Evolutionary conservation across 2,113 vertebrate species (phyloP), one percentile per base, ranked within the genome.

Genomic region (Podilymbus podiceps): DNA sequence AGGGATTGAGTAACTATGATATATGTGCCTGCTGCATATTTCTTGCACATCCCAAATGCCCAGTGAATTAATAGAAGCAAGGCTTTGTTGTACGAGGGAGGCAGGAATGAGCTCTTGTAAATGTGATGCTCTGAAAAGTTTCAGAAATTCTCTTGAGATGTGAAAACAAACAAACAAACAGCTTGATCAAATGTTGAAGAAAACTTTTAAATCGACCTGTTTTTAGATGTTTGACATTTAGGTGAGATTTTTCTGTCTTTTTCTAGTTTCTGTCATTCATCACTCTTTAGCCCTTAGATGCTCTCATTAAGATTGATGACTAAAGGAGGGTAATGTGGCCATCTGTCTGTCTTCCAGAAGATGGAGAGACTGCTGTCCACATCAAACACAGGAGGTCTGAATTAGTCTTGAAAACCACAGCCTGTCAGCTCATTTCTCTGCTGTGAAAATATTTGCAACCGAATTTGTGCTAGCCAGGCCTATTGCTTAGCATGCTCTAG

Each of bases 161-260:
- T 23, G 67, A 33, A 85, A 59, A 44, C 40, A 80, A 75, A 33
- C 5, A 52, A 52, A 58, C 5, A 46, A 53, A 46, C 25, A n/a
- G 18, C 44, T 58, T 59, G 22, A 25, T 58, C 11, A 33, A 33
- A 4, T 22, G 21, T 56, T 88, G 60, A 75, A 89, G 50, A 89
- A 85, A 62, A 23, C 12, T 44, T 80, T 20, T 84, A 50, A 59
- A 46, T n/a, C 0, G 0, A 12, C 28, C 6, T 1, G 1, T 2
- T 1, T 46, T 62, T 19, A 84, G 71, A 67, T 19, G 15, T 63
- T 85, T 72, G 71, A 27, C 19, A 22, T 40, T 15, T 67, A 6
- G 21, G 38, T 76, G 40, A 35, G 53, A 30, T 68, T 91, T 76
- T 93, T 76, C 47, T 88, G 23, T 22, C 35, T 88, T 76, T 63